These are phyloP conservation scores for Phylloscopus whistleri DNA, from an alignment of 2,113 vertebrate species.

Conservation along the genomic window DNA sequence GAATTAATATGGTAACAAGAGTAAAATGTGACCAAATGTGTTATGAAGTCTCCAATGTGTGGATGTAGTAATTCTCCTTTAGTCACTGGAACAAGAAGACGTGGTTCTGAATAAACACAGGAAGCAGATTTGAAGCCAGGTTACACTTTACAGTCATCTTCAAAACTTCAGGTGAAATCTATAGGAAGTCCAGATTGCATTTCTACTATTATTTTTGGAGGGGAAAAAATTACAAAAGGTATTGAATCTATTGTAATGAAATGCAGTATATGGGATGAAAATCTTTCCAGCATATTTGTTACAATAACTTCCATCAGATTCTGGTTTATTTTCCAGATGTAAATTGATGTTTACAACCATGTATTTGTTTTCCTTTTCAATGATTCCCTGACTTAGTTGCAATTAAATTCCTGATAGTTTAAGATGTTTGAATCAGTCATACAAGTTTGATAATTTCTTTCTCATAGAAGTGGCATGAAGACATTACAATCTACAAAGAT, in stretches of 20 bases:
- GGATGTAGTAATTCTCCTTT: neutral
- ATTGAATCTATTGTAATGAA: neutral
- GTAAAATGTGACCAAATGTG: neutral
- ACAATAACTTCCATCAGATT: neutral
- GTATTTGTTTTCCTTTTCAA: neutral
- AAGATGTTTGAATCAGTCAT: neutral
- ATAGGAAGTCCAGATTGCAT: neutral
- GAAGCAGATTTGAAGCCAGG: neutral
- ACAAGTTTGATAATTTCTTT: neutral
- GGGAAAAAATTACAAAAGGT: accelerated
- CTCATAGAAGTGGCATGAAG: constrained; percentile 84
- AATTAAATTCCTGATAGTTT: neutral
- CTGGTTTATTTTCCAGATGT: neutral
- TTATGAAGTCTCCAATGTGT: neutral
- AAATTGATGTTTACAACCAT: neutral
- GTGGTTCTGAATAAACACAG: neutral
- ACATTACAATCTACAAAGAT: constrained; percentile 79
- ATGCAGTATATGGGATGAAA: neutral
- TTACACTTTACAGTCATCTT: neutral
- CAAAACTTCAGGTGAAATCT: neutral
- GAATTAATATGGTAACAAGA: neutral
- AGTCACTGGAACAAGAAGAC: neutral
- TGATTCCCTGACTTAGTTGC: neutral
- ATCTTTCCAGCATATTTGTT: neutral
- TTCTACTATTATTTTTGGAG: neutral